These are phyloP conservation scores for Vultur gryphus DNA, from an alignment of 2,797 vertebrate species.

Conservation along the genomic window DNA sequence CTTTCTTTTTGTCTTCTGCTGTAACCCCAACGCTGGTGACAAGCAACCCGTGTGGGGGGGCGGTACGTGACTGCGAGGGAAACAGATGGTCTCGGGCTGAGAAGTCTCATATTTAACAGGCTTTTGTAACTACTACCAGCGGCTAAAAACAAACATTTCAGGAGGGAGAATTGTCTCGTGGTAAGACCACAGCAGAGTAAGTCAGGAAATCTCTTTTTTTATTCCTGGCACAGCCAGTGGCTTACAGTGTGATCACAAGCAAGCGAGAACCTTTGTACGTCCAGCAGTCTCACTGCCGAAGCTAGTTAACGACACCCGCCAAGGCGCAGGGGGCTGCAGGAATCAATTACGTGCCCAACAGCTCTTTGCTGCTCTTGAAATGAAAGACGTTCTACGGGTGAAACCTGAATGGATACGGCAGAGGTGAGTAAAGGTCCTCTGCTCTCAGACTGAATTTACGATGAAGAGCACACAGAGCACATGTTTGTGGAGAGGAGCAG, in stretches of 20 bases:
- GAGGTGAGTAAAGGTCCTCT: background rate
- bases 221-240: background rate
- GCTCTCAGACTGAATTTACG: background rate
- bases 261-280: fast-evolving
- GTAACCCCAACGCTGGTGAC: background rate
- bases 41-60: background rate
- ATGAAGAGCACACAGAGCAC: background rate
- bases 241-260: background rate
- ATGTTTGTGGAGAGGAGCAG: background rate
- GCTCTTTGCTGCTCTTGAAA: background rate
- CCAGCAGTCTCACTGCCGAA: fast-evolving
- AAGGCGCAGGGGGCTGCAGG: background rate
- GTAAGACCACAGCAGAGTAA: background rate
- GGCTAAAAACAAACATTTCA: constrained; percentile 11
- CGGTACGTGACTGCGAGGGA: background rate
- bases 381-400: background rate
- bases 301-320: background rate
- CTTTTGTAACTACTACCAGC: background rate
- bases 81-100: constrained; percentile 30
- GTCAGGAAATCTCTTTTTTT: background rate
- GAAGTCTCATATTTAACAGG: background rate
- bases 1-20: background rate
- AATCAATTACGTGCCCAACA: background rate
- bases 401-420: background rate
- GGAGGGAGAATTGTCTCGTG: background rate